These are phyloP conservation scores for Lampropteryx suffumata DNA, from an alignment of 2,888 invertebrate species.

Conservation along the genomic window DNA sequence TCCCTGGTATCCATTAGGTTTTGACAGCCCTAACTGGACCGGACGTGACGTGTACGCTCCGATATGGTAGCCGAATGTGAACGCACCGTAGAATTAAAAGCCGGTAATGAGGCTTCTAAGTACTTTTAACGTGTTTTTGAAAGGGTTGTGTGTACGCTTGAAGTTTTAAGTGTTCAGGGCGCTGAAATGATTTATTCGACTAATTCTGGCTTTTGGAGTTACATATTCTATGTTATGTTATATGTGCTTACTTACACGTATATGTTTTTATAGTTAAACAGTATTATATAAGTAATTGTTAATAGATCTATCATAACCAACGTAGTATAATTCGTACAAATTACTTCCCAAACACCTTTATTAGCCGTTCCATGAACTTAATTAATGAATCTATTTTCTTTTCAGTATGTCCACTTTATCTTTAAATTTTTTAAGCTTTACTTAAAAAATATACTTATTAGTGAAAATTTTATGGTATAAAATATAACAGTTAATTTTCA, in stretches of 20 bases:
- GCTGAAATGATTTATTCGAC: background rate
- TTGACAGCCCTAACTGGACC: conserved; percentile 4
- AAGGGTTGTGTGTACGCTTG: conserved; percentile 3
- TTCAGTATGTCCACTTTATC: too few relatives aligned
- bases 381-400: too few relatives aligned
- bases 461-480: too few relatives aligned
- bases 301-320: too few relatives aligned
- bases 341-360: too few relatives aligned
- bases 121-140: conserved; percentile 7
- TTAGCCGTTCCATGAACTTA: too few relatives aligned
- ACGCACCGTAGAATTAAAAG: background rate
- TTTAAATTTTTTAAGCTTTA: too few relatives aligned
- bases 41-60: conserved; percentile 2
- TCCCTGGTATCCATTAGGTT: background rate
- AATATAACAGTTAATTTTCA: too few relatives aligned
- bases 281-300: too few relatives aligned
- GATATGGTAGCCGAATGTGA: background rate
- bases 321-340: too few relatives aligned
- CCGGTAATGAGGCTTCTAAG: conserved; percentile 4
- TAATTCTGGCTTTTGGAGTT: background rate
- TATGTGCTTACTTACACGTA: background rate
- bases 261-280: background rate
- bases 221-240: background rate
- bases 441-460: too few relatives aligned
- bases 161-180: conserved; percentile 4